Evolutionary conservation across 2,797 vertebrate species (phyloP), one percentile per base, ranked within the genome.

Genomic region (Periparus ater): DNA sequence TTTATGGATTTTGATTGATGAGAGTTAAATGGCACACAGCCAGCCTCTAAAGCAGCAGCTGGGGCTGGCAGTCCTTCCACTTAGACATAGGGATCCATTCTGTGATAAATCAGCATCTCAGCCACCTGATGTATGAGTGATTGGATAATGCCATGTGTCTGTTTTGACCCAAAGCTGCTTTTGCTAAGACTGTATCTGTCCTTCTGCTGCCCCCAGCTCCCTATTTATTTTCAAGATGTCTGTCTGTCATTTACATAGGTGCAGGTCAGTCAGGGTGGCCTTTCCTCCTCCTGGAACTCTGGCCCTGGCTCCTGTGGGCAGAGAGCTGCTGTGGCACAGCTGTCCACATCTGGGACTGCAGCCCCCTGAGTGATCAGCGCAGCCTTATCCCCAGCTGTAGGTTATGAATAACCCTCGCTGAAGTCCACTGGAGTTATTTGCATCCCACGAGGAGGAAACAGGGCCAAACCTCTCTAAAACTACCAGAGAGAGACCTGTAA

Each of bases 1-100:
- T 86, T 96, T 96, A 89, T 71, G 66, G 85, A 57, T 76, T 92
- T 91, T 96, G 94, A 95, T 84, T 92, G 92, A 93, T 21, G 29
- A 54, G 87, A 88, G 25, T 82, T 81, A 88, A 90, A 86, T 68
- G 27, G 55, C 76, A 94, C 4, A 0, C 45, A 75, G 62, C 16
- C 82, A 84, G 50, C 55, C 60, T 84, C 76, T 67, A 63, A 88
- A 86, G 45, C 54, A 88, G 62, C 91, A 92, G 79, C 85, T 67
- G 73, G 30, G 73, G 19, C 71, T 90, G 74, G 45, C 53, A 47
- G 73, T 78, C 29, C 34, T 78, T 89, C 85, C 42, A 17, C 0
- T 1, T 22, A 83, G 36, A 45, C 62, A 25, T 4, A 79, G 16
- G 53, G 55, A 67, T 77, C 10, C 19, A 5, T 42, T 73, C 72